A percentile compares a stretch with the other conserved stretches of the same genome.
phyloP scores from a whole-genome alignment of 1,140 invertebrate genomes.

The Temnothorax curvispinosus region DNA sequence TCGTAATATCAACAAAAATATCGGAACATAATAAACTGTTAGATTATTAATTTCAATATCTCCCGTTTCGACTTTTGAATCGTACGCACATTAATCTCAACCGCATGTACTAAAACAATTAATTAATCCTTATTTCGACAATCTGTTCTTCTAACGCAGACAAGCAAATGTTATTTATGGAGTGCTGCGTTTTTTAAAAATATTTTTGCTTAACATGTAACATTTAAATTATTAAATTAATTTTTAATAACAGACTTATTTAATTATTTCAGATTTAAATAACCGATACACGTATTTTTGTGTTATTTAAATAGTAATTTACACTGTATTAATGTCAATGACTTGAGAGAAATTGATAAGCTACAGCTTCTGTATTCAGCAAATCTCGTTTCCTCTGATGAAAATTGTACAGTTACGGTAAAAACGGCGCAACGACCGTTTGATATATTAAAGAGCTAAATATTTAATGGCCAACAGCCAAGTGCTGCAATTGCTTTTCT shows the following conservation, averaged over 20 bases:
- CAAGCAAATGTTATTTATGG: background rate
- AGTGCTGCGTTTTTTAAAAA: background rate
- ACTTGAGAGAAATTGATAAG: background rate
- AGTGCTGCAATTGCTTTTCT: background rate
- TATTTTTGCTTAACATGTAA: background rate
- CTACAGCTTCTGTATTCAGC: background rate
- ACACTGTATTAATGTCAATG: background rate
- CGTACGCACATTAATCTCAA: background rate
- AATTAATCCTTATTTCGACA: background rate
- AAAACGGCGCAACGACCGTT: background rate
- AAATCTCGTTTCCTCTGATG: background rate
- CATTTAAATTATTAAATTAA: background rate
- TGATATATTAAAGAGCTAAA: background rate
- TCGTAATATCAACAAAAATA: background rate
- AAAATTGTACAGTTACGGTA: background rate
- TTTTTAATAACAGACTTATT: background rate
- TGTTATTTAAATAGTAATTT: background rate
- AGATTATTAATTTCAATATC: background rate
- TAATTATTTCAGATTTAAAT: conserved; percentile 19
- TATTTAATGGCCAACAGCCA: background rate
- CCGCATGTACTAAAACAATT: background rate
- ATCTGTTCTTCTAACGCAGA: background rate
- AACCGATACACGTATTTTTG: background rate
- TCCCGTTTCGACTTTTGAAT: background rate
- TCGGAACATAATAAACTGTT: background rate